Evolutionary conservation across 2,888 invertebrate species (phyloP).

Genomic region (Pyralis farinalis): DNA sequence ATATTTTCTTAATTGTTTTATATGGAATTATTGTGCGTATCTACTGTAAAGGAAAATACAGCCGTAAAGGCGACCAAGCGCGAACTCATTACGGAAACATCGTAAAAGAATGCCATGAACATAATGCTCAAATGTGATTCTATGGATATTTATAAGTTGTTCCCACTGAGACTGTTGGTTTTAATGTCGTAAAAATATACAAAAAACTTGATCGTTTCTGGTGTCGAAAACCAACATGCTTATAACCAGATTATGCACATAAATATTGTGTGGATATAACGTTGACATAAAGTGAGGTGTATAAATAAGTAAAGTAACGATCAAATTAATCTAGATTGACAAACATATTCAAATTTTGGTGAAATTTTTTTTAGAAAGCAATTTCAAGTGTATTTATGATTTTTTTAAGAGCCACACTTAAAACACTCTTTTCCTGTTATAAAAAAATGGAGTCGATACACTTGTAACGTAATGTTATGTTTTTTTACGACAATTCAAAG

Average conservation of each 20-base stretch:
- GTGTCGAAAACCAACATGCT: conserved; percentile 25
- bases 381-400: no score
- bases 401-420: no score
- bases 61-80: conserved; percentile 47
- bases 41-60: conserved; percentile 32
- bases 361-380: no score
- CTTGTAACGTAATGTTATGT: no score
- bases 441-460: no score
- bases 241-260: conserved; percentile 31
- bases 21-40: conserved; percentile 20
- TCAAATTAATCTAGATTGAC: no score
- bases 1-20: no score
- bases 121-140: conserved; percentile 25
- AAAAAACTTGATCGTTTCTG: conserved; percentile 20
- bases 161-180: conserved; percentile 25
- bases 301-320: no score
- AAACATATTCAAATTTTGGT: no score
- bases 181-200: conserved; percentile 10
- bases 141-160: conserved; percentile 34
- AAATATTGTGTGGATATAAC: conserved; percentile 3
- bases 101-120: conserved; percentile 35
- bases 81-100: conserved; percentile 45
- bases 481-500: no score
- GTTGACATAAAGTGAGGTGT: not conserved
- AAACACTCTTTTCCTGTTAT: no score